Percentiles rank a stretch among this genome's conserved stretches.
phyloP scores from a whole-genome alignment of 2,888 invertebrate genomes.

The Terebella lapidaria region DNA sequence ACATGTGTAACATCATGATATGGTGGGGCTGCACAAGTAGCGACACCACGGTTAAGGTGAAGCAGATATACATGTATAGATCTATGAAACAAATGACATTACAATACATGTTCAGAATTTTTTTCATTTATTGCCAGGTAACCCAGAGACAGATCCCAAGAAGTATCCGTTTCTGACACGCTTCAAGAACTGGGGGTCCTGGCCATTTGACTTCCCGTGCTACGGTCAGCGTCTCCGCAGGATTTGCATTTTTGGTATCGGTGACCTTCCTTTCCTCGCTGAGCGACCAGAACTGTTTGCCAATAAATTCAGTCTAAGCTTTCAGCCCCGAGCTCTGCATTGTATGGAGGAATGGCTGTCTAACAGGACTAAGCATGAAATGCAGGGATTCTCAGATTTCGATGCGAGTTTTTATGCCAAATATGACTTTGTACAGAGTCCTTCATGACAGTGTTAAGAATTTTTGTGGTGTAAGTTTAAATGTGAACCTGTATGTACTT shows the following conservation, averaged over 20 bases:
- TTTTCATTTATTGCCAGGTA: conserved; percentile 21
- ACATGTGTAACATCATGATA: no score
- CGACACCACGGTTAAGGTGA: no score
- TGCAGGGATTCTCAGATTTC: neutral
- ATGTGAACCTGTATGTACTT: no score
- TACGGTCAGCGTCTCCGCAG: conserved; percentile 34
- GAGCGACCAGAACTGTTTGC: conserved; percentile 37
- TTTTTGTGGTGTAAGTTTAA: no score
- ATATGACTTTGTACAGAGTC: neutral
- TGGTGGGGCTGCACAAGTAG: no score
- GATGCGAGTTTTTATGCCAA: neutral
- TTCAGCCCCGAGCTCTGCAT: conserved; percentile 17
- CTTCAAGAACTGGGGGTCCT: conserved; percentile 38
- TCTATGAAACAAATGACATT: no score
- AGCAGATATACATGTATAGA: no score
- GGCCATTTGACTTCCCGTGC: conserved; percentile 21
- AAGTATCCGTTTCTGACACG: conserved; percentile 33
- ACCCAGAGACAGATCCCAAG: conserved; percentile 29
- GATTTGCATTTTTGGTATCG: conserved; percentile 42
- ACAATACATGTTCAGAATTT: no score
- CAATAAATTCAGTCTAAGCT: conserved; percentile 35
- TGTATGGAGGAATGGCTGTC: conserved; percentile 22
- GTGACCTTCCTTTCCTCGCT: conserved; percentile 31
- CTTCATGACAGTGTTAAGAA: no score
- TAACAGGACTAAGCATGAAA: conserved; percentile 11